These are phyloP conservation scores for Tragelaphus buxtoni DNA, from an alignment of 2,113 vertebrate genomes.

Conservation along the genomic window DNA sequence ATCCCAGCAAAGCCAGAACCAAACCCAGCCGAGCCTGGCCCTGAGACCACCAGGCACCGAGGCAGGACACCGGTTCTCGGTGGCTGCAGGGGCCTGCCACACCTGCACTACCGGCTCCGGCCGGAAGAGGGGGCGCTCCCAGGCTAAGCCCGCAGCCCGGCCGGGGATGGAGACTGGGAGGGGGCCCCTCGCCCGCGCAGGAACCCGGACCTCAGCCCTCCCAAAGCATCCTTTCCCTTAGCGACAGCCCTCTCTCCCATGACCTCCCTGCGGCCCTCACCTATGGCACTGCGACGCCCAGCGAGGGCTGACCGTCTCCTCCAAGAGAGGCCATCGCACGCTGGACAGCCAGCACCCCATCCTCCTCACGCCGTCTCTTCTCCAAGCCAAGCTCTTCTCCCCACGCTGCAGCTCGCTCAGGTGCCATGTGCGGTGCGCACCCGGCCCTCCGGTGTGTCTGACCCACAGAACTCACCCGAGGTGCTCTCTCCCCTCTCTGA, in stretches of 20 bases:
- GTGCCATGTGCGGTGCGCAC: fast-evolving
- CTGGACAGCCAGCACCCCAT: fast-evolving
- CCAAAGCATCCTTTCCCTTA: too few relatives aligned
- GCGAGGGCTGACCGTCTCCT: background rate
- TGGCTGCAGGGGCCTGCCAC: background rate
- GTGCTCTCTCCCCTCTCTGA: background rate
- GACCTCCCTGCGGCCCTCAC: background rate
- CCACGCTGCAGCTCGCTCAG: fast-evolving
- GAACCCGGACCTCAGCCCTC: background rate
- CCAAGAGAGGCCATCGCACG: fast-evolving
- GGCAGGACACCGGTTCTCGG: fast-evolving
- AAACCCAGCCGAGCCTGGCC: background rate
- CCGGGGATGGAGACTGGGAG: background rate
- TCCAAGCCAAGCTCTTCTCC: fast-evolving
- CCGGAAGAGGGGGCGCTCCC: background rate
- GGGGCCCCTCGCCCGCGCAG: background rate
- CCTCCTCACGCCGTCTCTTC: background rate
- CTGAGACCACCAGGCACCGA: background rate
- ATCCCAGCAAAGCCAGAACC: background rate
- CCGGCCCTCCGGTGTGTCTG: too few relatives aligned
- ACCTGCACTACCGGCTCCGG: fast-evolving
- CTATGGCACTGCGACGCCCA: fast-evolving
- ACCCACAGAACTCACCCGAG: fast-evolving
- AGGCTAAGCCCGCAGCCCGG: background rate
- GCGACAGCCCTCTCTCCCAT: background rate